These are phyloP conservation scores for Disparrhopalites patrizii DNA, from an alignment of 2,888 invertebrate species.

Conservation along the genomic window DNA sequence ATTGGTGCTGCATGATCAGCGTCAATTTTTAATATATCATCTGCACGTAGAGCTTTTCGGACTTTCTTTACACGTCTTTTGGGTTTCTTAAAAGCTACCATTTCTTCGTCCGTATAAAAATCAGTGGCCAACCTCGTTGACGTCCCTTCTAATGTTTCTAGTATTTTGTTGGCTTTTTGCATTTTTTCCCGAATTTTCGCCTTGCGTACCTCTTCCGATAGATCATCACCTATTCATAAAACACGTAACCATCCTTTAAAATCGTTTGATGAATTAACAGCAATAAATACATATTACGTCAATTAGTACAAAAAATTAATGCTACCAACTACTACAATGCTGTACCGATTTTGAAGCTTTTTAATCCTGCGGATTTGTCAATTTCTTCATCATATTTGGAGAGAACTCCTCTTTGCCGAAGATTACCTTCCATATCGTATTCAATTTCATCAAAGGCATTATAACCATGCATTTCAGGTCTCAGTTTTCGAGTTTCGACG, in stretches of 20 bases:
- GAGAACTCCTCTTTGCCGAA: slow-evolving; percentile 64
- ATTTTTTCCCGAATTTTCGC: slow-evolving; percentile 54
- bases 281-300: neutral
- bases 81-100: slow-evolving; percentile 79
- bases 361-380: slow-evolving; percentile 61
- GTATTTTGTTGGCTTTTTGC: slow-evolving; percentile 58
- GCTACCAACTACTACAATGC: neutral
- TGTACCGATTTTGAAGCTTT: slow-evolving; percentile 74
- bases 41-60: slow-evolving; percentile 64
- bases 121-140: slow-evolving; percentile 74
- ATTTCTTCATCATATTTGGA: slow-evolving; percentile 95
- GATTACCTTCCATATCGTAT: slow-evolving; percentile 57
- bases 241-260: neutral
- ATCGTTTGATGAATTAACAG: neutral
- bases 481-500: slow-evolving; percentile 75
- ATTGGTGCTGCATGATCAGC: slow-evolving; percentile 25
- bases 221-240: slow-evolving; percentile 50
- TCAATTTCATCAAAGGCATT: slow-evolving; percentile 76
- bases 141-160: slow-evolving; percentile 70
- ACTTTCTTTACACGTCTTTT: slow-evolving; percentile 72
- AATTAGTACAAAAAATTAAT: neutral
- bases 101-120: slow-evolving; percentile 79
- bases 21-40: slow-evolving; percentile 61
- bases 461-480: slow-evolving; percentile 67
- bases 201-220: slow-evolving; percentile 41